Evolutionary conservation across 2,797 vertebrate species (phyloP), one percentile per base, ranked within the genome.

Genomic region (Propithecus perrieri): DNA sequence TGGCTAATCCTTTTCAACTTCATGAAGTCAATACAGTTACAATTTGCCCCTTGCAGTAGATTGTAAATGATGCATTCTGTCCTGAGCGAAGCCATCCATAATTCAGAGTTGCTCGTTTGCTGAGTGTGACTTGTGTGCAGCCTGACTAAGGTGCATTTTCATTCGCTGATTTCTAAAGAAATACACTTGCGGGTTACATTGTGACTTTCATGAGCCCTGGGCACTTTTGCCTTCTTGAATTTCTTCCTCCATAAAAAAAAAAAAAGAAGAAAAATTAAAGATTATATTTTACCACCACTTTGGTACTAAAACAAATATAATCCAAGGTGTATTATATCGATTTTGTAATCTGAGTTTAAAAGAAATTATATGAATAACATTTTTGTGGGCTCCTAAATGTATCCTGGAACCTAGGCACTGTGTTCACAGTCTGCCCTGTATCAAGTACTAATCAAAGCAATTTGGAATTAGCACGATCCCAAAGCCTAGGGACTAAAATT

Each of bases 51-150:
- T 78, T 80, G 30, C 20, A 85, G 48, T n/a, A 89, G 41, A 55
- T 69, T 78, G 94, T 80, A 65, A 53, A 59, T 67, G 92, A 80
- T 83, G 43, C n/a, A 63, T 46, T 94, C 76, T 85, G 14, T 90
- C 41, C 79, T 43, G 35, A 43, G 15, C 12, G 38, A 80, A n/a
- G 2, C 11, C 59, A 81, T 43, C 69, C 46, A 41, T 33, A 89
- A 69, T 85, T 61, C 53, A 65, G 48, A 78, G 59, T 12, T 48
- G 17, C 79, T 35, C 26, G 14, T 80, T 85, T 57, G 59, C 57
- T 88, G 53, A 72, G 26, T 10, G 10, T 72, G 35, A 3, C n/a
- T n/a, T 57, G 9, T 50, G 71, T 76, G 48, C 18, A 38, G 53
- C 35, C 50, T 33, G 26, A 63, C n/a, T 12, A 50, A 95, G 55